phyloP scores from a whole-genome alignment of 1,140 invertebrate genomes.

The Popillia japonica region DNA sequence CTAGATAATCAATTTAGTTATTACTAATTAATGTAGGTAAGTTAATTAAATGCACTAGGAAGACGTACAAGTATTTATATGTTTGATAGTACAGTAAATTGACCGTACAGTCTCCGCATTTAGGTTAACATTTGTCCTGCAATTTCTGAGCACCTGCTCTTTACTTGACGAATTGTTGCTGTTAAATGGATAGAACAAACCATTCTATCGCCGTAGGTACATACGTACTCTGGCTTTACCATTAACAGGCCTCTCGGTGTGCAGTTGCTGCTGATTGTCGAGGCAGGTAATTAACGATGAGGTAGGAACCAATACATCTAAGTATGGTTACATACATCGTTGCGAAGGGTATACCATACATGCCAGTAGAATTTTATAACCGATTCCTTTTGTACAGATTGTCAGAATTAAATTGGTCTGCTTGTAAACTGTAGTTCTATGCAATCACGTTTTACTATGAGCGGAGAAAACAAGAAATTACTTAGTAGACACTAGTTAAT shows the following conservation, averaged over 20 bases:
- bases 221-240: neutral
- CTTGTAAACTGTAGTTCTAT: no score
- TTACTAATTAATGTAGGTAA: no score
- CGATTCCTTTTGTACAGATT: neutral
- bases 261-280: neutral
- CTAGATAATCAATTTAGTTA: no score
- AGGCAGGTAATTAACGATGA: neutral
- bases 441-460: no score
- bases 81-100: neutral
- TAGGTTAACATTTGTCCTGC: no score
- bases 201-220: neutral
- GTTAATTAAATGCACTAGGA: no score
- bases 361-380: neutral
- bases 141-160: neutral
- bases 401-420: neutral
- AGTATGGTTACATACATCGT: neutral
- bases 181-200: neutral
- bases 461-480: no score
- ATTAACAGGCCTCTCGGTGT: neutral
- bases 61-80: no score
- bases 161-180: slow-evolving; percentile 1
- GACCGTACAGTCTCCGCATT: no score
- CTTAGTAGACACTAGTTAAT: no score
- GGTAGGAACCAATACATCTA: neutral
- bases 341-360: neutral